Conservation (phyloP, 2,113 vertebrate genomes). For the Hiodon alosoides region DNA sequence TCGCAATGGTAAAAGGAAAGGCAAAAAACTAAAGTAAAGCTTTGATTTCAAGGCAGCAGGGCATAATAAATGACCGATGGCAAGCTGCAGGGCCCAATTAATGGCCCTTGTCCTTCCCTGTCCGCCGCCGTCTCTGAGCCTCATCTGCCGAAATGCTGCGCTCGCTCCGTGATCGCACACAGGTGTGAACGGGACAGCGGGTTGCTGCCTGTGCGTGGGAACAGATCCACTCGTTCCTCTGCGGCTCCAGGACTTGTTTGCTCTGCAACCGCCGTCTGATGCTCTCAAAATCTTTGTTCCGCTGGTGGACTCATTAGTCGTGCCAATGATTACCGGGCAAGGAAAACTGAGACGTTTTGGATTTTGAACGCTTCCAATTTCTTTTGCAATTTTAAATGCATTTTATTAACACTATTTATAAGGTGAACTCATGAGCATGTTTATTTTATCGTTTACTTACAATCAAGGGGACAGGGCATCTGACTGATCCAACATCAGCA, state of each 20-base stretch:
- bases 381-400: no score
- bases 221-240: conserved; percentile 5
- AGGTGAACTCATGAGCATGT: no score
- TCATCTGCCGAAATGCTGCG: conserved; percentile 30
- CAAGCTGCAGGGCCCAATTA: conserved; percentile 55
- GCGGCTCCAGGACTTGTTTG: conserved; percentile 32
- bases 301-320: not conserved
- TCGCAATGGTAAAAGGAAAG: no score
- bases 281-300: conserved; percentile 8
- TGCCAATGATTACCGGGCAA: not conserved
- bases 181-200: conserved; percentile 46
- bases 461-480: no score
- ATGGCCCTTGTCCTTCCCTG: conserved; percentile 53
- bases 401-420: no score
- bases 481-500: no score
- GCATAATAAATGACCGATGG: not conserved
- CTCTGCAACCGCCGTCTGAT: conserved; percentile 26
- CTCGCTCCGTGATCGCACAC: conserved; percentile 36
- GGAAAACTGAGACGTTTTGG: no score
- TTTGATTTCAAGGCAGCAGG: no score
- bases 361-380: no score
- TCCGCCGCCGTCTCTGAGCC: conserved; percentile 33
- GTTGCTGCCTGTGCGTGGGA: conserved; percentile 26
- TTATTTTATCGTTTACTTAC: no score
- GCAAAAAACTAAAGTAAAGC: no score